Evolutionary conservation across 2,797 vertebrate species (phyloP).

Genomic region (Acanthurus lineatus): DNA sequence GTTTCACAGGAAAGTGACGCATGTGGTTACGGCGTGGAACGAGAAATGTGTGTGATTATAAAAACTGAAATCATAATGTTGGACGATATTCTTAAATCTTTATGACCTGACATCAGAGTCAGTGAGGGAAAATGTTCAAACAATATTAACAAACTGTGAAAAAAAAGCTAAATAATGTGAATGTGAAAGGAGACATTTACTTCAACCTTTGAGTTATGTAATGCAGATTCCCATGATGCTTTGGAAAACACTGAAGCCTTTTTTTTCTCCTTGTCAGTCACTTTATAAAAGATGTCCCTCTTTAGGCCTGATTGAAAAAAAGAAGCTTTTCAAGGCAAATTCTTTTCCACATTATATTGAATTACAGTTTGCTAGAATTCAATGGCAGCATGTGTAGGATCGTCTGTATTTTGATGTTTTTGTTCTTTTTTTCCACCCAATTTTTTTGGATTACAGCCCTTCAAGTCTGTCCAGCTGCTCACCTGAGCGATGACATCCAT

Average conservation of each 20-base stretch:
- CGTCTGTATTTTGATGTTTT: not conserved
- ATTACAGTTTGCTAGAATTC: not conserved
- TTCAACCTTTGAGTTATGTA: not conserved
- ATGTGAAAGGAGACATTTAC: not conserved
- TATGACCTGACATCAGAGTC: not conserved
- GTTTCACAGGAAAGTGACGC: not conserved
- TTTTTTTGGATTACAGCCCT: not conserved
- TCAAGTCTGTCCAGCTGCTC: not conserved
- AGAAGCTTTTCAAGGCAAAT: not conserved
- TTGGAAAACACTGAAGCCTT: not conserved
- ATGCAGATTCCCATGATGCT: not conserved
- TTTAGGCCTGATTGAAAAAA: not conserved
- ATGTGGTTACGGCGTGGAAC: not conserved
- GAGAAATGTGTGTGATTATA: not conserved
- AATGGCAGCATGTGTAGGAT: not conserved
- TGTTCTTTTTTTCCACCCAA: no score
- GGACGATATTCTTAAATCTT: not conserved
- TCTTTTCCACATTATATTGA: not conserved
- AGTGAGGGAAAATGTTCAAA: not conserved
- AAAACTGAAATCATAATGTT: not conserved
- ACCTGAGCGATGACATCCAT: constrained; percentile 25
- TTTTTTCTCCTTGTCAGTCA: not conserved
- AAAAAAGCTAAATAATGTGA: not conserved
- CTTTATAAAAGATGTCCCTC: no score
- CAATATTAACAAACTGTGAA: not conserved